A percentile compares a stretch with the other conserved stretches of the same genome.
phyloP scores from a whole-genome alignment of 2,888 invertebrate genomes.

The Clostera curtula region DNA sequence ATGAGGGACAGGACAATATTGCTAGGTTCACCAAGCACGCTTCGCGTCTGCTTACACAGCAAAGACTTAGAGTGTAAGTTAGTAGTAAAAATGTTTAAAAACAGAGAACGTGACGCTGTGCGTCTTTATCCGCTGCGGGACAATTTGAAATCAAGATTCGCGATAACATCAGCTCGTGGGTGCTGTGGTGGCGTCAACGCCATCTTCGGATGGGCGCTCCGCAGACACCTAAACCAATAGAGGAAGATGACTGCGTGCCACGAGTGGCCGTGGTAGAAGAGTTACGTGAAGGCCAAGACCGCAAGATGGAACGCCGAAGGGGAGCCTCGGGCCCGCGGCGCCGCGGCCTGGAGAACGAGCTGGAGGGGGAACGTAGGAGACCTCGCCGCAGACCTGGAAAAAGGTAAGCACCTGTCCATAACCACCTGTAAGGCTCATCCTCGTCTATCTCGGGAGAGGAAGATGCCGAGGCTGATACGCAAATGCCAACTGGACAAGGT shows the following conservation, averaged over 20 bases:
- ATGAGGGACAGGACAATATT: slow-evolving; percentile 28
- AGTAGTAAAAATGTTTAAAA: slow-evolving; percentile 28
- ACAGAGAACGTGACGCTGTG: slow-evolving; percentile 27
- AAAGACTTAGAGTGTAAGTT: slow-evolving; percentile 46
- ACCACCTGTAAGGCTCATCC: too few relatives aligned
- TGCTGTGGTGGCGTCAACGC: slow-evolving; percentile 70
- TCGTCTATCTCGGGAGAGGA: too few relatives aligned
- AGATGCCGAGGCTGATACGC: too few relatives aligned
- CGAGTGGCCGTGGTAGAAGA: slow-evolving; percentile 52
- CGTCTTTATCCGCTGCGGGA: slow-evolving; percentile 23
- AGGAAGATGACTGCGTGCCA: slow-evolving; percentile 58
- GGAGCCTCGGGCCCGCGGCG: slow-evolving; percentile 46
- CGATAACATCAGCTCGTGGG: slow-evolving; percentile 67
- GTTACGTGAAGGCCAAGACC: slow-evolving; percentile 36
- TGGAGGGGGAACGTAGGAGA: slow-evolving; percentile 55
- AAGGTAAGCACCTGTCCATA: slow-evolving; percentile 45
- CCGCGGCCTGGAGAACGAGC: slow-evolving; percentile 51
- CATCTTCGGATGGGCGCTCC: slow-evolving; percentile 71
- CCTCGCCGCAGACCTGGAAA: slow-evolving; percentile 47
- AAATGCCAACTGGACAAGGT: too few relatives aligned
- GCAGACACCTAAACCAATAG: slow-evolving; percentile 62
- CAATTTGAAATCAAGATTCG: slow-evolving; percentile 57
- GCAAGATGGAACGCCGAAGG: slow-evolving; percentile 52
- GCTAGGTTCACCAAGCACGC: slow-evolving; percentile 47
- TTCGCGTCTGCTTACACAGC: slow-evolving; percentile 45